Evolutionary conservation across 2,797 vertebrate species (phyloP).

Genomic region (Enoplosus armatus): DNA sequence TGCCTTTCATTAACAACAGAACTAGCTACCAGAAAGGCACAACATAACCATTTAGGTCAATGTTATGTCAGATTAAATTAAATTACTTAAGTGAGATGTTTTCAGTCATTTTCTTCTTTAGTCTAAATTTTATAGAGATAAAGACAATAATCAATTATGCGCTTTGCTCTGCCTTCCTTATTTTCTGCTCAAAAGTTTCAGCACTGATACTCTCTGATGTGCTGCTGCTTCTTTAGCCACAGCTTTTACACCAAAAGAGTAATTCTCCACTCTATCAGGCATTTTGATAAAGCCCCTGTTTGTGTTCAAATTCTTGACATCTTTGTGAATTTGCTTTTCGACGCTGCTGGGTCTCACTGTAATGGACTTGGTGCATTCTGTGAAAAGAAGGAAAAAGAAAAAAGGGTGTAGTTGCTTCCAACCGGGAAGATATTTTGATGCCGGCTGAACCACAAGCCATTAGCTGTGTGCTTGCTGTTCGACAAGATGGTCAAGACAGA

Average conservation of each 20-base stretch:
- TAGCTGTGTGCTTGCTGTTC: constrained; percentile 55
- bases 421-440: constrained; percentile 44
- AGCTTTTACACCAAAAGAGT: constrained; percentile 21
- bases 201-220: constrained; percentile 7
- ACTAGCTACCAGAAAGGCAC: background rate
- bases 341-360: constrained; percentile 3
- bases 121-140: constrained; percentile 16
- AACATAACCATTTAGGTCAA: background rate
- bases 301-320: constrained; percentile 8
- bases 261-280: background rate
- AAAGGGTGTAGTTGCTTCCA: constrained; percentile 33
- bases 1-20: background rate
- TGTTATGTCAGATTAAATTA: background rate
- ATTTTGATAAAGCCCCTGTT: background rate
- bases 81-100: background rate
- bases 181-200: constrained; percentile 6
- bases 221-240: constrained; percentile 12
- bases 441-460: constrained; percentile 69
- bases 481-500: constrained; percentile 37
- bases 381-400: constrained; percentile 9
- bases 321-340: constrained; percentile 16
- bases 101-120: background rate
- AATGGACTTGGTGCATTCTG: constrained; percentile 38
- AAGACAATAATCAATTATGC: background rate
- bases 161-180: background rate